Conservation (phyloP, 2,113 vertebrate genomes). For the Dromaius novaehollandiae region DNA sequence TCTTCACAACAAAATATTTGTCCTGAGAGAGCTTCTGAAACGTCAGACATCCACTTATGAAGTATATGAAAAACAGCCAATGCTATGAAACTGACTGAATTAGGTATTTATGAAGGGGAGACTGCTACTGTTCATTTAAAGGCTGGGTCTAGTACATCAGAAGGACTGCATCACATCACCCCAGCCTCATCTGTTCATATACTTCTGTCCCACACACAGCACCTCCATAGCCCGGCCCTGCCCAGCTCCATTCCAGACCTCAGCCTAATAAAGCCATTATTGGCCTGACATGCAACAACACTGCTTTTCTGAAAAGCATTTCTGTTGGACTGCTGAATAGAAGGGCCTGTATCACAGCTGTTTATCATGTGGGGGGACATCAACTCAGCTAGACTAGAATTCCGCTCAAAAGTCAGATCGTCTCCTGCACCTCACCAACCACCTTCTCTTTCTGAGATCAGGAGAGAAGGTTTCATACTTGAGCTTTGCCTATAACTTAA, state of each 20-base stretch:
- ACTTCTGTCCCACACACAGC: not conserved
- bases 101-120: not conserved
- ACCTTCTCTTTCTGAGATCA: not conserved
- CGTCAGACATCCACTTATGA: rapidly evolving
- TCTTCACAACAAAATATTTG: not conserved
- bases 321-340: not conserved
- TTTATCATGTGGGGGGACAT: not conserved
- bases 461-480: not conserved
- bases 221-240: not conserved
- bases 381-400: not conserved
- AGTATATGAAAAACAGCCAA: not conserved
- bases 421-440: not conserved
- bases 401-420: not conserved
- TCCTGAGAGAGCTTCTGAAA: not conserved
- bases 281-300: rapidly evolving
- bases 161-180: not conserved
- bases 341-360: not conserved
- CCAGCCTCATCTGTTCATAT: not conserved
- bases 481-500: not conserved
- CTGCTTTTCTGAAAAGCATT: not conserved
- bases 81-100: not conserved
- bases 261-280: not conserved
- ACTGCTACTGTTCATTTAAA: not conserved
- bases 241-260: not conserved
- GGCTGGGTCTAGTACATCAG: not conserved